A percentile compares a stretch with the other conserved stretches of the same genome.
Conservation (phyloP, 2,888 invertebrate genomes). For the Uropetala carovei region DNA sequence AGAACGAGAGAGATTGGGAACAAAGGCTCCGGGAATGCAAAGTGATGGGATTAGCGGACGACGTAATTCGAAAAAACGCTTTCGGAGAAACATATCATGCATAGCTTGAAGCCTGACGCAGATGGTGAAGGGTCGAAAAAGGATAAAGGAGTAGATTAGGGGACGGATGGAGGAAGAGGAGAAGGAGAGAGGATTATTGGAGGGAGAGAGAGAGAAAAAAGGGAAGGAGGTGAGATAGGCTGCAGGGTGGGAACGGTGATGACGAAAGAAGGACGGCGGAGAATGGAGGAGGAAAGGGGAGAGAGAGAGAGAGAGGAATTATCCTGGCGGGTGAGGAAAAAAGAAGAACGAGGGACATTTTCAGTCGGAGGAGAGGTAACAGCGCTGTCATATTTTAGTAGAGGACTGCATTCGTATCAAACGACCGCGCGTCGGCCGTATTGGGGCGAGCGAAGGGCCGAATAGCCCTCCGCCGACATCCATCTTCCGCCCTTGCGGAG, state of each 20-base stretch:
- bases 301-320: not conserved
- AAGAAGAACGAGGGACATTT: not conserved
- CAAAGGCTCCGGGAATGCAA: not conserved
- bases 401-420: not conserved
- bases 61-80: slow-evolving; percentile 37
- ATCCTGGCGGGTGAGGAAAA: not conserved
- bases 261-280: not conserved
- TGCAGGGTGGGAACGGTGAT: not conserved
- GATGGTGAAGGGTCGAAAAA: slow-evolving; percentile 53
- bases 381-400: not conserved
- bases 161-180: not conserved
- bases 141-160: slow-evolving; percentile 52
- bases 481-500: not conserved
- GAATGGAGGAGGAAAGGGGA: not conserved
- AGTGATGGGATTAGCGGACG: slow-evolving; percentile 52
- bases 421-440: slow-evolving; percentile 1
- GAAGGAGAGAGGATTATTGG: not conserved
- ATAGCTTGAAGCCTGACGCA: slow-evolving; percentile 58
- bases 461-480: not conserved
- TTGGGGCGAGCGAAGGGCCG: not conserved
- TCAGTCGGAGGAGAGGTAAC: not conserved
- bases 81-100: slow-evolving; percentile 60
- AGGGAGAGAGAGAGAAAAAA: not conserved
- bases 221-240: not conserved
- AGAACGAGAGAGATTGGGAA: not conserved